These are phyloP conservation scores for Pinctada fucata DNA, from an alignment of 2,888 invertebrate genomes.

Conservation along the genomic window DNA sequence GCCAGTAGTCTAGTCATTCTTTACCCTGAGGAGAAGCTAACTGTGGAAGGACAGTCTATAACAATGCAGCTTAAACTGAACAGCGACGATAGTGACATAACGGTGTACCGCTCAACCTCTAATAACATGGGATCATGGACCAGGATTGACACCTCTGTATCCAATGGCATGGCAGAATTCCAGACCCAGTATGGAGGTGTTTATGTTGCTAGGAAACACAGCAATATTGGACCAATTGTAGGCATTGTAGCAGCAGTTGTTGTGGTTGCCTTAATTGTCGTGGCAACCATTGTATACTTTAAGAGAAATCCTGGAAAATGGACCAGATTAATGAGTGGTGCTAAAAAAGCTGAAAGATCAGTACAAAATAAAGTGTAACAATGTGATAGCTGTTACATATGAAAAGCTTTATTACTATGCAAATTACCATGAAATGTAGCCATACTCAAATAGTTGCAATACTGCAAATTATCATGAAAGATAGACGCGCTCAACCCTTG, in stretches of 20 bases:
- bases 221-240: conserved; percentile 63
- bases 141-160: conserved; percentile 58
- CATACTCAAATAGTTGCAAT: too few species aligned
- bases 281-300: conserved; percentile 63
- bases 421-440: too few species aligned
- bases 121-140: conserved; percentile 64
- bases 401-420: too few species aligned
- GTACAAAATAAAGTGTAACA: conserved; percentile 46
- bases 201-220: conserved; percentile 63
- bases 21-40: conserved; percentile 60
- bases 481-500: too few species aligned
- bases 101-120: conserved; percentile 59
- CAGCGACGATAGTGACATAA: conserved; percentile 48
- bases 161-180: conserved; percentile 59
- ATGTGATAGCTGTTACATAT: too few species aligned
- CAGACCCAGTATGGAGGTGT: conserved; percentile 65
- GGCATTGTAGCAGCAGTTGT: conserved; percentile 62
- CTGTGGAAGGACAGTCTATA: conserved; percentile 53
- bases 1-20: conserved; percentile 69
- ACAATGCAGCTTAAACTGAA: conserved; percentile 53
- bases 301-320: conserved; percentile 65
- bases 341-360: conserved; percentile 53
- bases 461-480: too few species aligned
- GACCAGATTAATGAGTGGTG: conserved; percentile 47
- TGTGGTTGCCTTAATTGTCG: conserved; percentile 58